Evolutionary conservation across 2,888 invertebrate species (phyloP), one percentile per base, ranked within the genome.

Genomic region (Nasonovia ribisnigri): DNA sequence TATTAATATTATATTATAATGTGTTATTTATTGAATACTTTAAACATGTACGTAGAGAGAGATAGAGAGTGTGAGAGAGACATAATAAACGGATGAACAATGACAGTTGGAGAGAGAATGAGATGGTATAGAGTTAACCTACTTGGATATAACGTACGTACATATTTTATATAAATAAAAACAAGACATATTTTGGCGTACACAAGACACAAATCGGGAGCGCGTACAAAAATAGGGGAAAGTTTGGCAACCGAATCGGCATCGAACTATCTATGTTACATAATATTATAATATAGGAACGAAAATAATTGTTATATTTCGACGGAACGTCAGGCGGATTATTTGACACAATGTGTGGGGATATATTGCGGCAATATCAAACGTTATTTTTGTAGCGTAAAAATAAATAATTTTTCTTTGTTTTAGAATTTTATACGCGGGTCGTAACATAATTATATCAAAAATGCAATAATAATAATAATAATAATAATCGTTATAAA

Each of bases 351-450:
- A 87, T 29, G 48, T 48, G n/a, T 86, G 77, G 77, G 77, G 8
- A 77, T 77, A 36, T 36, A 8, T 77, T 77, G 20, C 36, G 36
- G 36, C 77, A 77, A 77, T 77, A 77, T 77, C 77, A 77, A 90
- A 90, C 77, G 77, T 42, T 51, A 51, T 91, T 51, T 46, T 51
- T 91, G 86, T n/a, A 13, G 46, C 84, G 46, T 91, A 43, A 91
- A 91, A 91, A 91, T 86, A 91, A 46, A 8, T 86, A 5, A n/a
- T 43, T 91, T 84, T 57, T n/a, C 43, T 46, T 51, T 86, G 1
- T 86, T 86, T 91, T 91, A 91, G 57, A 91, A 91, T 57, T n/a
- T 91, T 43, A 43, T 46, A 46, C 91, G 86, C 84, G 91, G 84
- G 26, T 29, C 43, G n/a, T 91, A 54, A 84, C 46, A 87, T 20